Evolutionary conservation across 2,888 invertebrate genomes (phyloP), one percentile per base, ranked within the genome.

Genomic region (Galerucella calmariensis): DNA sequence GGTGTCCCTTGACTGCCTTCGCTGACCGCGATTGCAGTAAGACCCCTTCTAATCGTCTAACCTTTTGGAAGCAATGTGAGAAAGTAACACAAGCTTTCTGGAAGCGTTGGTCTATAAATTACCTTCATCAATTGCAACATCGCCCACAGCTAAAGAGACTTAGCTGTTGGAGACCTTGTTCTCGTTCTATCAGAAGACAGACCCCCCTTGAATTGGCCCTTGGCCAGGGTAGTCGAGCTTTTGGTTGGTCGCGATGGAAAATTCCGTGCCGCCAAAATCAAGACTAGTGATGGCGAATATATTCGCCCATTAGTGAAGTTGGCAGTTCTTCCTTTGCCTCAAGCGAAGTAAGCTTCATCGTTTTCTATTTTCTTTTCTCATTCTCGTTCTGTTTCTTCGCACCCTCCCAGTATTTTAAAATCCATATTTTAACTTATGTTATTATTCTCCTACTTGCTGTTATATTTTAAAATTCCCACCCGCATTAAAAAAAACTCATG

Each of bases 151-250:
- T n/a, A 6, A 35, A 35, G 16, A 41, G 44, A 58, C 16, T 20
- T 69, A 14, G 35, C 41, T 12, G 20, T 69, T 12, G 59, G 59
- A 35, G 69, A 58, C 46, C 16, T 69, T n/a, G 69, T 69, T 10
- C 24, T 69, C 14, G 59, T 69, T 44, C 44, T 59, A 10, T 35
- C 58, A 44, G 69, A 69, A 10, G 48, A 58, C 11, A 16, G 58
- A 14, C 69, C 59, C 12, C 69, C 69, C n/a, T 46, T 69, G 11
- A 59, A 69, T n/a, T 69, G 69, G 69, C 58, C 46, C 16, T n/a
- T 69, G 8, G 69, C 69, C 46, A 58, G 69, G 16, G 53, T 69
- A 11, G 16, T 69, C 5, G 59, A 69, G 44, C 44, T 59, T 14
- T 16, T 59, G 16, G 10, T 10, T n/a, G 69, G 69, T 59, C 58